phyloP scores from a whole-genome alignment of 2,888 invertebrate genomes.

The Acholoe squamosa region DNA sequence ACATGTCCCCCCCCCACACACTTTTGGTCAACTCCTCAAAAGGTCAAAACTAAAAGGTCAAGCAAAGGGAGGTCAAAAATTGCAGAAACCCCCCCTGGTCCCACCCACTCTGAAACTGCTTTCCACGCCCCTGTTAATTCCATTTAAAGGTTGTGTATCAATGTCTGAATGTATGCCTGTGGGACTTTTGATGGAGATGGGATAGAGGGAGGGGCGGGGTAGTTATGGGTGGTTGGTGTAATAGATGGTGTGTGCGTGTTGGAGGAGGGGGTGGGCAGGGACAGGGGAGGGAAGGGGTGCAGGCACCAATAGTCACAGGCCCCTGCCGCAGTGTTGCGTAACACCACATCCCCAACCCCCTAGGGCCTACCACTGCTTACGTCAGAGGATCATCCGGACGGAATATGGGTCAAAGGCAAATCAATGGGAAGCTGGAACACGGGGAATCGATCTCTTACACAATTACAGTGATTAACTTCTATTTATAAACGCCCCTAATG shows the following conservation, averaged over 20 bases:
- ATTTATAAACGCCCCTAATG: constrained; percentile 51
- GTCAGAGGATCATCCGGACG: constrained; percentile 40
- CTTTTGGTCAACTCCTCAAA: too few species aligned
- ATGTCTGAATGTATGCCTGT: too few species aligned
- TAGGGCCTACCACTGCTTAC: constrained; percentile 13
- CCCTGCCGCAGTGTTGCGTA: constrained; percentile 11
- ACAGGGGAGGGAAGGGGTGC: not conserved
- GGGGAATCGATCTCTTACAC: constrained; percentile 42
- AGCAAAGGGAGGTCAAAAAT: too few species aligned
- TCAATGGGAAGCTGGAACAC: not conserved
- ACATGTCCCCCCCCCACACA: too few species aligned
- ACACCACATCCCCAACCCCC: not conserved
- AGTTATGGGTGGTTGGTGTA: too few species aligned
- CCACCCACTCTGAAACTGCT: too few species aligned
- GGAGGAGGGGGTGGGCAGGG: not conserved
- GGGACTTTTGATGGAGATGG: too few species aligned
- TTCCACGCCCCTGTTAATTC: too few species aligned
- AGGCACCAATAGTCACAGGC: not conserved
- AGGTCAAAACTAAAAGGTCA: too few species aligned
- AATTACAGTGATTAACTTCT: constrained; percentile 58
- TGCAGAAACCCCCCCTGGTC: too few species aligned
- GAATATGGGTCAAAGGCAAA: constrained; percentile 38
- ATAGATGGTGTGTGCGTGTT: not conserved
- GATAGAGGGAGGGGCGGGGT: too few species aligned
- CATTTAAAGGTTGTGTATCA: too few species aligned